Conservation (phyloP, 64 coral and sea anemone species). For the Acropora yongei region DNA sequence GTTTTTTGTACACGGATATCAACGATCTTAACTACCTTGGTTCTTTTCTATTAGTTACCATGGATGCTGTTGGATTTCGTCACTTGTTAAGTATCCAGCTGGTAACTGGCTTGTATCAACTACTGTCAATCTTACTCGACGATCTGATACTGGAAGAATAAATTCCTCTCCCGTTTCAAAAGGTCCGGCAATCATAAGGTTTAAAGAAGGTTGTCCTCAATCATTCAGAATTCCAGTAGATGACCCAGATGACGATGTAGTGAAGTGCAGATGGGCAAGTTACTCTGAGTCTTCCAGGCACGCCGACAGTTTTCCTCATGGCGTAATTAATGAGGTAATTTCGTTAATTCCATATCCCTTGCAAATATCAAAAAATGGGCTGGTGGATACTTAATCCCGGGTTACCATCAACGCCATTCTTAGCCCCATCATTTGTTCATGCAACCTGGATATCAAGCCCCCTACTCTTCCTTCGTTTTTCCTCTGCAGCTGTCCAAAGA, state of each 20-base stretch:
- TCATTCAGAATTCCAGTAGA: conserved; percentile 64
- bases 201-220: conserved; percentile 42
- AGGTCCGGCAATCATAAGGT: conserved; percentile 51
- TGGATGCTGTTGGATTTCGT: conserved; percentile 70
- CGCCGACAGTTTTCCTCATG: conserved; percentile 50
- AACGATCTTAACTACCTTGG: background rate
- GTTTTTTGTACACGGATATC: background rate
- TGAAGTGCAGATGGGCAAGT: conserved; percentile 67
- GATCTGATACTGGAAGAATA: conserved; percentile 53
- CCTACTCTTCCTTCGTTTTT: too few species aligned
- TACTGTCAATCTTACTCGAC: conserved; percentile 31
- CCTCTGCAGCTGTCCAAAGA: too few species aligned
- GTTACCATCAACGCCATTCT: too few species aligned
- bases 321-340: conserved; percentile 56
- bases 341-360: too few species aligned
- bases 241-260: conserved; percentile 72
- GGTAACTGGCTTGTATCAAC: conserved; percentile 44
- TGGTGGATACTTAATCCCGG: too few species aligned
- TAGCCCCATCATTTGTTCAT: too few species aligned
- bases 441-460: too few species aligned
- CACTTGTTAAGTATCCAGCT: background rate
- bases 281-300: conserved; percentile 25
- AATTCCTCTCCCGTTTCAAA: conserved; percentile 69
- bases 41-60: conserved; percentile 17
- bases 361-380: too few species aligned